Base-by-base conservation (phyloP, 2,888 invertebrate species). In the Acronicta alni region DNA sequence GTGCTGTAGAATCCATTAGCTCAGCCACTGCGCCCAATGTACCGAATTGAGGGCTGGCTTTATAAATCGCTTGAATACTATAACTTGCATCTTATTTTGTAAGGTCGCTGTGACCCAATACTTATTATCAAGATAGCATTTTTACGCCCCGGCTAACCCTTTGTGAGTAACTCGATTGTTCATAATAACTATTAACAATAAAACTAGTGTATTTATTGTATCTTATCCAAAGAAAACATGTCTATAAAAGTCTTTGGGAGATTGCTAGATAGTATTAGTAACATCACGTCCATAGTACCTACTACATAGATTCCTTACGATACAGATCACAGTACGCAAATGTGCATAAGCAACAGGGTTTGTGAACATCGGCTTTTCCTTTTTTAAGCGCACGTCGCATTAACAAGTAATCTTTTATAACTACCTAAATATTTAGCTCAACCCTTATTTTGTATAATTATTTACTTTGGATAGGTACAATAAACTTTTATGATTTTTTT, bases 41-140 rank as follows among this genome's bases (percentile, higher is more conserved):
- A 1, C 23, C 23, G 6, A 7, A 23, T 5, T 23, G 6, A 23
- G 23, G 3, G 7, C 23, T 9, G 9, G 7, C 38, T 16, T 12
- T 12, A 2, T 14, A 39, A 47, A 35, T 20, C 80, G 79, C 79
- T 68, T 0, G 7, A 15, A 53, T 51, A 70, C 66, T 63, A 12
- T 68, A 14, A 67, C 79, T 85, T 81, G 52, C 7, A 45, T 55
- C 62, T 47, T 48, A 58, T 80, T 79, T 77, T 85, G 86, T 88
- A 76, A 67, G 37, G 64, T 69, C 43, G 9, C 12, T 49, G 79
- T 73, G 83, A 86, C 80, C 74, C 75, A 83, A 84, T 82, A 82
- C 79, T 82, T 83, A 81, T n/a, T 82, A 80, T 80, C 74, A 72
- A 81, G 77, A 86, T 83, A 83, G 79, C 72, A 72, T 82, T 77